phyloP scores from a whole-genome alignment of 2,113 vertebrate genomes.

The Brachyhypopomus gauderio region DNA sequence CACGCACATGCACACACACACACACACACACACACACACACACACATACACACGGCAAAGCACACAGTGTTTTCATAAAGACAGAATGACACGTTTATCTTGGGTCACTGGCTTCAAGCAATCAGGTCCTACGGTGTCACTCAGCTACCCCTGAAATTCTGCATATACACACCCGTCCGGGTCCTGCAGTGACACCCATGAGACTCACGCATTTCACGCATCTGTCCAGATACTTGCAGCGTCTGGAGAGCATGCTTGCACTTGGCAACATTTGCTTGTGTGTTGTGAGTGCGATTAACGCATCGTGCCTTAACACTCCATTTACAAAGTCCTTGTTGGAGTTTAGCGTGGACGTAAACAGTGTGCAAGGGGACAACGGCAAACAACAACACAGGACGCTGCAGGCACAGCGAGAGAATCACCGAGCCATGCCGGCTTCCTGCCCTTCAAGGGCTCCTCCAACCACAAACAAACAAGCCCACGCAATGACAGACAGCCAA shows the following conservation, averaged over 20 bases:
- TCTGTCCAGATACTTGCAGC: no score
- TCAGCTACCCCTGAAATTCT: no score
- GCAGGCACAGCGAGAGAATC: slow-evolving; percentile 69
- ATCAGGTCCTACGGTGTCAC: no score
- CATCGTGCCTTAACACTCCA: slow-evolving; percentile 3
- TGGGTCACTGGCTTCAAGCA: background rate
- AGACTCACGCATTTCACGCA: no score
- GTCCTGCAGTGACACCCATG: no score
- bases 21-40: slow-evolving; percentile 48
- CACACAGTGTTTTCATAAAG: background rate
- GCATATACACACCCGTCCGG: no score
- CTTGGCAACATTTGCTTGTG: background rate
- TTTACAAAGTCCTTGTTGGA: slow-evolving; percentile 27
- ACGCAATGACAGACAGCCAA: background rate
- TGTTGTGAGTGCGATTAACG: no score
- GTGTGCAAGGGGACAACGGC: no score
- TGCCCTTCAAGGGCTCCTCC: slow-evolving; percentile 62
- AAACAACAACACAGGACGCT: slow-evolving; percentile 58
- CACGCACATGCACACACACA: slow-evolving; percentile 46
- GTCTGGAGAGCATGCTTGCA: no score
- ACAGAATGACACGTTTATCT: background rate
- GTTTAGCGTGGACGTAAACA: slow-evolving; percentile 40
- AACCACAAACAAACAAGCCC: slow-evolving; percentile 53
- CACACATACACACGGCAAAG: slow-evolving; percentile 28
- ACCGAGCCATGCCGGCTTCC: slow-evolving; percentile 60